Conservation (phyloP, 1,140 invertebrate species). For the Ruditapes philippinarum region DNA sequence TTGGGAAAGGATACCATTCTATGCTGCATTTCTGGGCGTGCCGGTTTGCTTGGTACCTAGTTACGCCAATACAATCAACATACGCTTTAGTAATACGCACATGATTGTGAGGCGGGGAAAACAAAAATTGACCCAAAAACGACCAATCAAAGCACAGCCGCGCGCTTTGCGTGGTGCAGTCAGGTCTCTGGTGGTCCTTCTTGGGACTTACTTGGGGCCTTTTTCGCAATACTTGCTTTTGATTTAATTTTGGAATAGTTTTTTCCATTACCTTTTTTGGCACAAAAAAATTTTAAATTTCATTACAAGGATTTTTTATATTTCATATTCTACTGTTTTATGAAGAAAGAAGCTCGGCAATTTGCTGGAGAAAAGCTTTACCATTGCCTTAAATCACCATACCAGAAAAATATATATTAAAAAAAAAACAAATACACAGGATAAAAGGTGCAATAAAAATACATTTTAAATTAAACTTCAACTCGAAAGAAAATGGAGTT, state of each 20-base stretch:
- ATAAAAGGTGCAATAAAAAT: neutral
- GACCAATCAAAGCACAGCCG: constrained; percentile 74
- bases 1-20: constrained; percentile 84
- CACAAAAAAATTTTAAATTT: too few relatives aligned
- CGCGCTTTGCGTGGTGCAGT: constrained; percentile 87
- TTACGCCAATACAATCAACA: constrained; percentile 87
- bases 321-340: constrained; percentile 88
- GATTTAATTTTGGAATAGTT: constrained; percentile 84
- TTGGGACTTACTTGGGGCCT: constrained; percentile 89
- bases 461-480: too few relatives aligned
- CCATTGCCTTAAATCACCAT: constrained; percentile 68
- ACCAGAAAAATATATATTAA: constrained; percentile 21
- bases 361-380: constrained; percentile 84
- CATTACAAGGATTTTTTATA: constrained; percentile 88
- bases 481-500: too few relatives aligned
- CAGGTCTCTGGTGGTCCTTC: constrained; percentile 87
- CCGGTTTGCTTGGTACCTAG: constrained; percentile 87
- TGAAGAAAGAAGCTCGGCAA: constrained; percentile 87
- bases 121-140: constrained; percentile 76
- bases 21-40: constrained; percentile 86
- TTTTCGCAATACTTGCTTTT: constrained; percentile 88
- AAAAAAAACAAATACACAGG: neutral
- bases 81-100: constrained; percentile 87
- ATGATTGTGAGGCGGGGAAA: constrained; percentile 75
- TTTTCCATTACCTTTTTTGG: constrained; percentile 88